Evolutionary conservation across 2,113 vertebrate genomes (phyloP).

Genomic region (Cochlearius cochlearius): DNA sequence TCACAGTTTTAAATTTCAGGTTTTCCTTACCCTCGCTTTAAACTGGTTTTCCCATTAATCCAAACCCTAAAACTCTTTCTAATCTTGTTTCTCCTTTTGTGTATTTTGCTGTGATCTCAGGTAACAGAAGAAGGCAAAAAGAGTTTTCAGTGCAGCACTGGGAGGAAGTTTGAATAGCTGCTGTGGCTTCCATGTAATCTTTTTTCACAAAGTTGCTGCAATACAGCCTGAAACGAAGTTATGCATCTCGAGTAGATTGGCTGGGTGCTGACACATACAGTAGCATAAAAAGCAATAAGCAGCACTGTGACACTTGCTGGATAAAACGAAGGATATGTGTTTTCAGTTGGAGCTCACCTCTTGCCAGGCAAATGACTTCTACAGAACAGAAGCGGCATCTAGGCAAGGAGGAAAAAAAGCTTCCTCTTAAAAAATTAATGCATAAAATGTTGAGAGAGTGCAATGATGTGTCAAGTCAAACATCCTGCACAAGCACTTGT

Average conservation of each 20-base stretch:
- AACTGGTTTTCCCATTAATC: neutral
- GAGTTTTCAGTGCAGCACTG: rapidly evolving
- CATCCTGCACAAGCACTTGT: neutral
- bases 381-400: neutral
- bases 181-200: neutral
- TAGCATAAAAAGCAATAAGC: neutral
- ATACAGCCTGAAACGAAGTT: neutral
- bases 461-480: neutral
- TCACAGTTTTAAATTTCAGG: neutral
- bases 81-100: neutral
- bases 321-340: neutral
- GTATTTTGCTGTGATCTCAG: neutral
- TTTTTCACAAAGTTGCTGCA: neutral
- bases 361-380: neutral
- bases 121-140: neutral
- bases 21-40: neutral
- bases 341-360: neutral
- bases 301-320: neutral
- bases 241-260: neutral
- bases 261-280: neutral
- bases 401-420: neutral
- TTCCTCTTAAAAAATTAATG: neutral
- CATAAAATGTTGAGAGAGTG: neutral
- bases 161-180: neutral
- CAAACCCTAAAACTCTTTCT: neutral